Conservation (phyloP, 2,888 invertebrate genomes). For the Euplagia quadripunctaria region DNA sequence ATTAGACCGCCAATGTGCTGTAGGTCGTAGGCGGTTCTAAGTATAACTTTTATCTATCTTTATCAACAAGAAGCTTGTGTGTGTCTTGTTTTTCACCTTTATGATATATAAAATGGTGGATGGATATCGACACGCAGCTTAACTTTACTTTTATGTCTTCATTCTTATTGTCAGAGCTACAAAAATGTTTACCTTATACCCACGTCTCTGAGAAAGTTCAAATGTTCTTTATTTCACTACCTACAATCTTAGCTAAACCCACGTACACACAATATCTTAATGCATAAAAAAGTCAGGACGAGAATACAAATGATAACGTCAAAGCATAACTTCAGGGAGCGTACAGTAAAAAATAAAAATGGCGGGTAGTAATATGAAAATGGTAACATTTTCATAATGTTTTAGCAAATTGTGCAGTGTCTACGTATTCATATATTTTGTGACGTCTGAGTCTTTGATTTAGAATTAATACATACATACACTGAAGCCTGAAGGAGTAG, state of each 20-base stretch:
- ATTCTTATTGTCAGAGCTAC: not conserved
- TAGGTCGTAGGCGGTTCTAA: too few relatives aligned
- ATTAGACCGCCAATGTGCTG: too few relatives aligned
- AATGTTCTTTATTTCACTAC: constrained; percentile 7
- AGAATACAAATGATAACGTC: constrained; percentile 43
- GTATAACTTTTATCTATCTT: not conserved
- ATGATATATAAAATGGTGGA: not conserved
- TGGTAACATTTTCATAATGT: constrained; percentile 7
- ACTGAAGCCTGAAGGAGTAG: too few relatives aligned
- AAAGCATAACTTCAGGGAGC: constrained; percentile 32
- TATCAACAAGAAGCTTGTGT: too few relatives aligned
- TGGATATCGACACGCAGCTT: not conserved
- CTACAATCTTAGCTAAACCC: constrained; percentile 19
- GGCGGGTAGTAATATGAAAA: not conserved
- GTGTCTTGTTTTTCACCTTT: not conserved
- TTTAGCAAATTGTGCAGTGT: constrained; percentile 8
- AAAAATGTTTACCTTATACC: constrained; percentile 1
- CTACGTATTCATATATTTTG: not conserved
- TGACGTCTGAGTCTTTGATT: not conserved
- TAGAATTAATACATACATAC: not conserved
- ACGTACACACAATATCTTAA: constrained; percentile 48
- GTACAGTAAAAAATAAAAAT: constrained; percentile 32
- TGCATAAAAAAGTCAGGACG: constrained; percentile 39
- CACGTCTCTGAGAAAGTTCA: not conserved
- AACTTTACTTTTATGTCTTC: not conserved